Percentiles rank a stretch among this genome's conserved stretches.
Evolutionary conservation across 1,140 invertebrate species (phyloP).

Genomic region (Akabosia matsudoensis): DNA sequence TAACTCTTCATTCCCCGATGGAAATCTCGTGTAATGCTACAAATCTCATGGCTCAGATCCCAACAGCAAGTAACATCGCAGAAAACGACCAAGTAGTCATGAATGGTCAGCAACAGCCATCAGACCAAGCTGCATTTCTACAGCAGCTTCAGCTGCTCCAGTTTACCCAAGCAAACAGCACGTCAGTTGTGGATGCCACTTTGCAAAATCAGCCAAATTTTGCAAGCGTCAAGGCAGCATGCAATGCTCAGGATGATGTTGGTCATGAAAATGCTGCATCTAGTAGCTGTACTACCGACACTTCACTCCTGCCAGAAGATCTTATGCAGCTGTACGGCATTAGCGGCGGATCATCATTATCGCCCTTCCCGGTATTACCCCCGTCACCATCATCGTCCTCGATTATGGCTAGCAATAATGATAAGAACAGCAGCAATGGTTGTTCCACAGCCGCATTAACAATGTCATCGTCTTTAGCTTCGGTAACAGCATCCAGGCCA

Average conservation of each 20-base stretch:
- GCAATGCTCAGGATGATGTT: neutral
- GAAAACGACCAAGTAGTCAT: neutral
- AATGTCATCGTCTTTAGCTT: constrained; percentile 4
- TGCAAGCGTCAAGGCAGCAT: neutral
- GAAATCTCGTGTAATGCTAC: neutral
- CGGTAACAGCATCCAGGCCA: constrained; percentile 45
- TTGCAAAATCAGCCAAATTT: neutral
- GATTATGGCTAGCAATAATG: constrained; percentile 41
- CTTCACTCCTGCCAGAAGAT: neutral
- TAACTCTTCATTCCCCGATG: neutral
- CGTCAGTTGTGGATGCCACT: constrained; percentile 26
- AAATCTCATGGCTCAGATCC: constrained; percentile 10
- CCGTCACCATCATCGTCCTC: constrained; percentile 9
- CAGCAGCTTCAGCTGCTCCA: constrained; percentile 46
- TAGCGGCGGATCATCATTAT: neutral
- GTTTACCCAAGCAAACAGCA: constrained; percentile 44
- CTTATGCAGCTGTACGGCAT: constrained; percentile 10
- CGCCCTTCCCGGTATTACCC: neutral
- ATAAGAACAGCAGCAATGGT: constrained; percentile 26
- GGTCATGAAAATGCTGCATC: neutral
- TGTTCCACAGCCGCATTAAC: constrained; percentile 39
- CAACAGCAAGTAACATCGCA: neutral
- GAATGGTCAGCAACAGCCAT: constrained; percentile 27
- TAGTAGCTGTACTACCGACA: constrained; percentile 13
- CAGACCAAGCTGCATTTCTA: constrained; percentile 34